Conservation (phyloP, 2,113 vertebrate species). For the Eudorcas thomsonii region DNA sequence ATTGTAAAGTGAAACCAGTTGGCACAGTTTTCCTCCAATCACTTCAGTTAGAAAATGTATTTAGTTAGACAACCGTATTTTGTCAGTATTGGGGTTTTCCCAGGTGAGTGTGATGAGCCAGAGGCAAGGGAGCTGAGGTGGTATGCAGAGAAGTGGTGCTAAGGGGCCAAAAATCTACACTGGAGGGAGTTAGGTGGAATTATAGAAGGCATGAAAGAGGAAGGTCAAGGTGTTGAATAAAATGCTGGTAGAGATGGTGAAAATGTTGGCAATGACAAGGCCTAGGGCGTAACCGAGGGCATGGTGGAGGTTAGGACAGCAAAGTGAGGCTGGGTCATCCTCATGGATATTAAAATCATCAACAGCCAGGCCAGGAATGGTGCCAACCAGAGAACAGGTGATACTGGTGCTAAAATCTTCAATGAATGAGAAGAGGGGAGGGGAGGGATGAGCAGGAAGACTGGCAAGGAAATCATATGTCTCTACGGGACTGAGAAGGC, state of each 20-base stretch:
- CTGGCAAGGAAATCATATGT: not conserved
- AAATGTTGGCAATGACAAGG: not conserved
- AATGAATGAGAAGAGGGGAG: rapidly evolving
- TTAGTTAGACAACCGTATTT: not conserved
- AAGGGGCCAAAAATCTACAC: not conserved
- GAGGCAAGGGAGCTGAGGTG: not conserved
- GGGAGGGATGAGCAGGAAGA: rapidly evolving
- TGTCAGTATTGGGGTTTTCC: not conserved
- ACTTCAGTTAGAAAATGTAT: not conserved
- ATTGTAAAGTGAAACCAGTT: not conserved
- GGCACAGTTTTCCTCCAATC: not conserved
- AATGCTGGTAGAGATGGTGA: not conserved
- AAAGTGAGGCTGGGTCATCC: not conserved
- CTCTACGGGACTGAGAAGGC: not conserved
- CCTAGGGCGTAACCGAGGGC: not conserved
- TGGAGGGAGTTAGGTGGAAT: not conserved
- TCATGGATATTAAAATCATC: not conserved
- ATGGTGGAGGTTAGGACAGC: not conserved
- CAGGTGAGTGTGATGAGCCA: not conserved
- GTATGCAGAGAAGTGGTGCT: not conserved
- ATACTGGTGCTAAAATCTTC: not conserved
- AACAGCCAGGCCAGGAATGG: not conserved
- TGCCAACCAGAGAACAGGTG: not conserved
- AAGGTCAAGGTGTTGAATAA: not conserved
- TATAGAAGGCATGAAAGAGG: not conserved